Evolutionary conservation across 1,140 invertebrate genomes (phyloP), one percentile per base, ranked within the genome.

Genomic region (Mylabris phalerata): DNA sequence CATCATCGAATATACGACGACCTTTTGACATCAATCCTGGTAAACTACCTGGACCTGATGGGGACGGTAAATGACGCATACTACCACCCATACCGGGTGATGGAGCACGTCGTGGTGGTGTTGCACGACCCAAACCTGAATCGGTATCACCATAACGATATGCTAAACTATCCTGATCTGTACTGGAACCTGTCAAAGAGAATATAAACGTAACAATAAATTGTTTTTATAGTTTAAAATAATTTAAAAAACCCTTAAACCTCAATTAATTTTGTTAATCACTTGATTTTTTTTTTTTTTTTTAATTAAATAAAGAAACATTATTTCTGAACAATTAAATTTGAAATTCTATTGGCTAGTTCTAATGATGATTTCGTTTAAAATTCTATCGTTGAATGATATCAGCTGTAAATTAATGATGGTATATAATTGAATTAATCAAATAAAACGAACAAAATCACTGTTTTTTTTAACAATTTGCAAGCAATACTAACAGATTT

Each of bases 11-110:
- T 44, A 80, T 80, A 60, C 80, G 75, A 50, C 81, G 78, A 63
- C 86, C 81, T 66, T 87, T 83, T 72, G 89, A 86, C 81, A 92
- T 89, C 62, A 89, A 82, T 65, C 88, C 89, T 19, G 86, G 86
- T 67, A 93, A 77, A 62, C 89, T 90, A 51, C 89, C 89, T 63
- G 90, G 90, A 65, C 86, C 86, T 32, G 86, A 87, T 50, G 87
- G 87, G 45, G 85, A 85, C 40, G 85, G 82, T 66, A 88, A 75
- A 75, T 87, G 82, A 64, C 85, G 79, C 73, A 79, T 76, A 50
- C 71, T 64, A 47, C 80, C 77, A 47, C 41, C 41, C 78, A 86
- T 80, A 2, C 85, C 84, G 11, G 89, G 88, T 63, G 88, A 91
- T 45, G 88, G 85, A 13, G 88, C 88, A 71, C 89, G 79, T 60